These are phyloP conservation scores for Acanthopagrus latus DNA, from an alignment of 2,797 vertebrate species.

Conservation along the genomic window DNA sequence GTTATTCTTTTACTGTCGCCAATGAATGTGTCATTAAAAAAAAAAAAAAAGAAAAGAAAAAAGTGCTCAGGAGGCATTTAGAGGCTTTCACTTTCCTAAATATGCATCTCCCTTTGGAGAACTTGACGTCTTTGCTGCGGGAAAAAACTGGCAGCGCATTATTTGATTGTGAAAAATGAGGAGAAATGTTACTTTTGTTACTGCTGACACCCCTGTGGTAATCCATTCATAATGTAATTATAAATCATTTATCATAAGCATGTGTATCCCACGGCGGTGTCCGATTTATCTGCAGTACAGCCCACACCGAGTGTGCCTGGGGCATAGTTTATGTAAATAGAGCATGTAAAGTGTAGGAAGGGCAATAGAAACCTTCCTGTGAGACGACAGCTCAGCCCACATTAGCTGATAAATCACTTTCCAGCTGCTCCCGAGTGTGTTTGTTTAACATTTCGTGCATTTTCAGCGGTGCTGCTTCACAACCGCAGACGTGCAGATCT, in stretches of 20 bases:
- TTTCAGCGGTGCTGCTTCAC: slow-evolving; percentile 26
- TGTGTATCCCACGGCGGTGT: slow-evolving; percentile 29
- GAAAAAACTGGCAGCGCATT: slow-evolving; percentile 20
- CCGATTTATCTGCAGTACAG: slow-evolving; percentile 43
- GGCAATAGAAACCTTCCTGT: slow-evolving; percentile 43
- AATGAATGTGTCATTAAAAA: slow-evolving; percentile 20
- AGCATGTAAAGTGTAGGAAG: slow-evolving; percentile 52
- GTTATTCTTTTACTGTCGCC: slow-evolving; percentile 12
- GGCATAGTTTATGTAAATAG: slow-evolving; percentile 70
- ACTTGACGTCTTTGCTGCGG: slow-evolving; percentile 21
- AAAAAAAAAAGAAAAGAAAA: not conserved
- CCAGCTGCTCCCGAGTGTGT: slow-evolving; percentile 32
- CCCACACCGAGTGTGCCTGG: slow-evolving; percentile 49
- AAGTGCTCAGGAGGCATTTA: slow-evolving; percentile 17
- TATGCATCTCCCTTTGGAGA: slow-evolving; percentile 21
- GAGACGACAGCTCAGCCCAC: slow-evolving; percentile 41
- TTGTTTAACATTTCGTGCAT: slow-evolving; percentile 34
- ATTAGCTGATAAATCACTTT: slow-evolving; percentile 55
- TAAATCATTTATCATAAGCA: slow-evolving; percentile 64
- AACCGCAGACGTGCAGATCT: slow-evolving; percentile 20
- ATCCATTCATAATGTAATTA: slow-evolving; percentile 58
- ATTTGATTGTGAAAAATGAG: slow-evolving; percentile 61
- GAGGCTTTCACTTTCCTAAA: slow-evolving; percentile 27
- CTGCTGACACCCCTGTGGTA: slow-evolving; percentile 50
- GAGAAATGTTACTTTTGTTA: slow-evolving; percentile 39